A percentile compares a stretch with the other conserved stretches of the same genome.
phyloP scores from a whole-genome alignment of 2,888 invertebrate genomes.

The Ecliptopera silaceata region DNA sequence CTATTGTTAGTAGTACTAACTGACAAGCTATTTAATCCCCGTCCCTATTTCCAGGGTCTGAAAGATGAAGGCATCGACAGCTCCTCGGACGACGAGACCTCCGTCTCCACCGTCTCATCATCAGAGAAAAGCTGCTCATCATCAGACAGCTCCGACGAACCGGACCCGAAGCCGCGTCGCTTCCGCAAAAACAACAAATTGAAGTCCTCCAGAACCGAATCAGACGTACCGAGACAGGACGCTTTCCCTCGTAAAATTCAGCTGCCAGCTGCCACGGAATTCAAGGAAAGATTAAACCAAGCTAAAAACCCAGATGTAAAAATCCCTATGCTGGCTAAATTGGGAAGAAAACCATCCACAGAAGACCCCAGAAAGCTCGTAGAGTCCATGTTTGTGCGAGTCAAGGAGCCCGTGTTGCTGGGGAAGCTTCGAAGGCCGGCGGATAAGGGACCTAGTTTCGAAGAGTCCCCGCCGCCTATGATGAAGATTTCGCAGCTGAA shows the following conservation, averaged over 20 bases:
- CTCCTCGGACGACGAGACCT: slow-evolving; percentile 78
- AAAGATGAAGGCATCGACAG: slow-evolving; percentile 82
- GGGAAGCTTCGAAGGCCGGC: slow-evolving; percentile 65
- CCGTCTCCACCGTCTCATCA: slow-evolving; percentile 72
- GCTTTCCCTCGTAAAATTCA: slow-evolving; percentile 51
- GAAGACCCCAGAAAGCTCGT: slow-evolving; percentile 55
- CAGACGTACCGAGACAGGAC: slow-evolving; percentile 66
- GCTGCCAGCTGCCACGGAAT: slow-evolving; percentile 54
- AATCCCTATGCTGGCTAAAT: slow-evolving; percentile 64
- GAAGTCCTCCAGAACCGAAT: slow-evolving; percentile 73
- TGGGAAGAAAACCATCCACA: slow-evolving; percentile 65
- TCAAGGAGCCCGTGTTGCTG: slow-evolving; percentile 66
- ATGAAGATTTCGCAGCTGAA: slow-evolving; percentile 69
- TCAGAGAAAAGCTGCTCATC: slow-evolving; percentile 78
- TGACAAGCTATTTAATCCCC: slow-evolving; percentile 7
- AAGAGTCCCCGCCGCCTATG: slow-evolving; percentile 55
- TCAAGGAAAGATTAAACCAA: slow-evolving; percentile 59
- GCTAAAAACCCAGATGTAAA: slow-evolving; percentile 65
- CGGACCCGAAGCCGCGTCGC: slow-evolving; percentile 62
- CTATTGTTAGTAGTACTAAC: neutral
- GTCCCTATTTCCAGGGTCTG: slow-evolving; percentile 63
- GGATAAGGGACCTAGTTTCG: slow-evolving; percentile 49
- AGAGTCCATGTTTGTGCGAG: slow-evolving; percentile 62
- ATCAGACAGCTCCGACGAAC: slow-evolving; percentile 75
- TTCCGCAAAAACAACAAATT: slow-evolving; percentile 75